A percentile compares a stretch with the other conserved stretches of the same genome.
These are phyloP conservation scores for Danaus melanippus DNA, from an alignment of 1,140 invertebrate genomes.

Conservation along the genomic window DNA sequence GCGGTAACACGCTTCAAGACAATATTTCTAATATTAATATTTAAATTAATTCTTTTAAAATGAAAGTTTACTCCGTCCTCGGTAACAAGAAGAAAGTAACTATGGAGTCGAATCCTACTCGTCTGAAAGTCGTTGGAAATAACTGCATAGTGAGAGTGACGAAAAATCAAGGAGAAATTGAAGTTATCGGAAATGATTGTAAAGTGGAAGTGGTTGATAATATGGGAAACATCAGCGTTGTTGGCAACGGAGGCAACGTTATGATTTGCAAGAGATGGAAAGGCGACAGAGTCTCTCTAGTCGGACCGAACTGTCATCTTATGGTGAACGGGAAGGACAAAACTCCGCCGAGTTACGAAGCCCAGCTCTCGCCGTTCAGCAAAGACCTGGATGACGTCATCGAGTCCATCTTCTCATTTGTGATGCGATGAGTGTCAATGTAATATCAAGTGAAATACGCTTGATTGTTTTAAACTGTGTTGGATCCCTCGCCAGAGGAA, in stretches of 20 bases:
- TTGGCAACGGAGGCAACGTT: constrained; percentile 50
- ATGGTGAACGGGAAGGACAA: constrained; percentile 54
- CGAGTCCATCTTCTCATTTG: constrained; percentile 62
- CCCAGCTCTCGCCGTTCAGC: constrained; percentile 61
- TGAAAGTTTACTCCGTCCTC: constrained; percentile 60
- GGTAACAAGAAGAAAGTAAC: constrained; percentile 67
- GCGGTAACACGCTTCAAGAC: constrained; percentile 17
- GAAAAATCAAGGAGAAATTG: constrained; percentile 54
- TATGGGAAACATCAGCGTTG: constrained; percentile 47
- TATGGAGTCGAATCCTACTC: constrained; percentile 48
- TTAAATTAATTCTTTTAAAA: constrained; percentile 29
- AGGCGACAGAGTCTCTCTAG: constrained; percentile 47
- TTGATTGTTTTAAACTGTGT: constrained; percentile 9
- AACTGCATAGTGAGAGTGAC: constrained; percentile 51
- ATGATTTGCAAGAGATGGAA: constrained; percentile 40
- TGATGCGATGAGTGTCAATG: constrained; percentile 47
- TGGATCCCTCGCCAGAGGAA: neutral
- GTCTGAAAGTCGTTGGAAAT: constrained; percentile 55
- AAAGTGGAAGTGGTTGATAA: constrained; percentile 51
- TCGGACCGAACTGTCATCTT: constrained; percentile 46
- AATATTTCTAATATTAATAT: constrained; percentile 2
- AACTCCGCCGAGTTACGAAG: constrained; percentile 36
- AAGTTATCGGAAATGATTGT: constrained; percentile 61
- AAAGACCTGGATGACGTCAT: constrained; percentile 63
- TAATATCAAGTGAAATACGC: too few relatives aligned